phyloP scores from a whole-genome alignment of 2,797 vertebrate species.

The Rhynchotus rufescens region DNA sequence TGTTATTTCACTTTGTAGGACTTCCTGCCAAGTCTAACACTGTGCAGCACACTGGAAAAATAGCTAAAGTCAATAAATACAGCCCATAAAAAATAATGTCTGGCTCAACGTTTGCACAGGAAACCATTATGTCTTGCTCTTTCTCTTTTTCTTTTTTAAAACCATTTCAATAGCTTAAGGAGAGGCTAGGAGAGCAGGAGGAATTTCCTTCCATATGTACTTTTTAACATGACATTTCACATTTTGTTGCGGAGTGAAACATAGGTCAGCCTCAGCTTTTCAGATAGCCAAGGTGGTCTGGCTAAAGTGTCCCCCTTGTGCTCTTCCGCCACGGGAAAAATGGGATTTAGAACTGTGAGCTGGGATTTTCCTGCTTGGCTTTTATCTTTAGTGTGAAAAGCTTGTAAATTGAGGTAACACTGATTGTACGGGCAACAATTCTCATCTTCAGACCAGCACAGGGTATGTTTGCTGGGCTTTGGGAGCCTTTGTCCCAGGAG shows the following conservation, averaged over 20 bases:
- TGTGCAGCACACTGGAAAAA: slow-evolving; percentile 62
- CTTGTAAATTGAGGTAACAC: not conserved
- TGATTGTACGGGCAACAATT: not conserved
- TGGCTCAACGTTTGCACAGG: slow-evolving; percentile 54
- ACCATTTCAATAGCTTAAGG: slow-evolving; percentile 16
- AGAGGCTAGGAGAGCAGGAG: not conserved
- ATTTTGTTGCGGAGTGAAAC: not conserved
- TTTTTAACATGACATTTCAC: not conserved
- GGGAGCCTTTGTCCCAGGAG: not conserved
- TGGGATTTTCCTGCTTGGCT: not conserved
- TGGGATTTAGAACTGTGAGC: not conserved
- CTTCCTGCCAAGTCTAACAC: slow-evolving; percentile 60
- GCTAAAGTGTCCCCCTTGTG: not conserved
- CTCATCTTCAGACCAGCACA: not conserved
- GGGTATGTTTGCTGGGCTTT: not conserved
- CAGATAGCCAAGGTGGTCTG: not conserved
- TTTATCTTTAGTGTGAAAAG: not conserved
- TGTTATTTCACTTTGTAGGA: slow-evolving; percentile 54
- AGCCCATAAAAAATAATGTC: slow-evolving; percentile 66
- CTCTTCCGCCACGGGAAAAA: not conserved
- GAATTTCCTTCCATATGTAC: not conserved
- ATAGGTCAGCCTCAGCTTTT: not conserved
- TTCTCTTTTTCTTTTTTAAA: not conserved
- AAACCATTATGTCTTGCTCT: slow-evolving; percentile 43
- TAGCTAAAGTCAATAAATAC: slow-evolving; percentile 68